phyloP scores from a whole-genome alignment of 1,140 invertebrate species.

The Drosophila azteca region DNA sequence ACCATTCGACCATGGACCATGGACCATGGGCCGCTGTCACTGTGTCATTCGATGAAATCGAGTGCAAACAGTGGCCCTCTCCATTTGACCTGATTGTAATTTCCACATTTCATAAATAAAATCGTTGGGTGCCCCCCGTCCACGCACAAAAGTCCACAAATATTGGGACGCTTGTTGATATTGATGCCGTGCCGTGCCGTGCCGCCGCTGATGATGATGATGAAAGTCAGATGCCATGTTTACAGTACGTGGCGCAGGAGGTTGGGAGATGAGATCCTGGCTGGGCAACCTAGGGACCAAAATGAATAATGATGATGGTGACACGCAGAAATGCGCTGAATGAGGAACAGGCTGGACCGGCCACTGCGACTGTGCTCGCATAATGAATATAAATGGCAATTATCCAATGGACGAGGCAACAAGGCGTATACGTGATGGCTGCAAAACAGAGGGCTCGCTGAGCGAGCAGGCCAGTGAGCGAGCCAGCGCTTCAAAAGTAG shows the following conservation, averaged over 20 bases:
- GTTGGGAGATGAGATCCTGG: not conserved
- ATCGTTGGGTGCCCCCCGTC: slow-evolving; percentile 13
- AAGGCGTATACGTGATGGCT: slow-evolving; percentile 48
- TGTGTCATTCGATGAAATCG: slow-evolving; percentile 63
- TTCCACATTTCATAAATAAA: slow-evolving; percentile 81
- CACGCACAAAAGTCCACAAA: slow-evolving; percentile 53
- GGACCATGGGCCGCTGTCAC: too few species aligned
- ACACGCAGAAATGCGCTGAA: slow-evolving; percentile 59
- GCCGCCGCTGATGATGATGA: slow-evolving; percentile 34
- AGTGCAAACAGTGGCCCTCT: slow-evolving; percentile 52
- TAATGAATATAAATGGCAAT: slow-evolving; percentile 82
- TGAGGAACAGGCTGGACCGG: slow-evolving; percentile 43
- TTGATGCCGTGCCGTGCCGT: slow-evolving; percentile 49
- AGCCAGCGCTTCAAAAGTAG: slow-evolving; percentile 24
- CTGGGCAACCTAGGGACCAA: slow-evolving; percentile 17
- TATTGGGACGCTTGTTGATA: slow-evolving; percentile 77
- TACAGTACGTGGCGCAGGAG: slow-evolving; percentile 9
- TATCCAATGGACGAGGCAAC: slow-evolving; percentile 50
- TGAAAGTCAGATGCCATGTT: slow-evolving; percentile 56
- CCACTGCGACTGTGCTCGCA: slow-evolving; percentile 18
- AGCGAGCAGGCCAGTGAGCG: too few species aligned
- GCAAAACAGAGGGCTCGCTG: not conserved
- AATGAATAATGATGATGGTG: slow-evolving; percentile 78
- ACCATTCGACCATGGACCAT: slow-evolving; percentile 23
- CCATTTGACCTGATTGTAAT: slow-evolving; percentile 60